These are phyloP conservation scores for Linepithema humile DNA, from an alignment of 1,140 invertebrate genomes.

Conservation along the genomic window DNA sequence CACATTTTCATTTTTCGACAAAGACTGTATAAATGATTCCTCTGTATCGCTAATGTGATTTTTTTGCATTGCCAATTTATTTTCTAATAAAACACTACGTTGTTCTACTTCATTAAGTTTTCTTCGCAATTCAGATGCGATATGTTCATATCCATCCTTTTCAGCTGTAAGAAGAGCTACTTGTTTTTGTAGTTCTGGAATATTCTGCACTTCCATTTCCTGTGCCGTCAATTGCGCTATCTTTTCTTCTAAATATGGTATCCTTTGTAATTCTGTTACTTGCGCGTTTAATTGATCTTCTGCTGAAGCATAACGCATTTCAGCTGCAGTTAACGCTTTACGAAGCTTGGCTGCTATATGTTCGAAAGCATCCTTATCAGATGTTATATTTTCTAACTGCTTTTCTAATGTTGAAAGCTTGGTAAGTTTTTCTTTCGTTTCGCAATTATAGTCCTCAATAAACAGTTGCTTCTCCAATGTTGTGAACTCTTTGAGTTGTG, in stretches of 20 bases:
- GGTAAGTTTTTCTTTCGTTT: not conserved
- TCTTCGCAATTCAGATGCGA: conserved; percentile 35
- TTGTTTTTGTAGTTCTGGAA: conserved; percentile 38
- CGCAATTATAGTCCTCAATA: conserved; percentile 2
- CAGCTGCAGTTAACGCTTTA: conserved; percentile 33
- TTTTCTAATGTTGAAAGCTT: not conserved
- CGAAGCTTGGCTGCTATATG: conserved; percentile 27
- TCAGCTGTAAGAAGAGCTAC: not conserved
- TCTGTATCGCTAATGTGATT: not conserved
- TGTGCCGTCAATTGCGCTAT: not conserved
- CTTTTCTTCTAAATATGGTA: conserved; percentile 6
- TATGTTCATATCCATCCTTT: conserved; percentile 25
- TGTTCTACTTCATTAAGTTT: conserved; percentile 27
- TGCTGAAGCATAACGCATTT: not conserved
- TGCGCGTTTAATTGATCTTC: conserved; percentile 35
- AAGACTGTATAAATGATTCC: not conserved
- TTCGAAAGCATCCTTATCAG: conserved; percentile 56
- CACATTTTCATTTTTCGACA: not conserved
- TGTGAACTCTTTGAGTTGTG: conserved; percentile 59
- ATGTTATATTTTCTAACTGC: conserved; percentile 40
- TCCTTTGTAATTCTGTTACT: not conserved
- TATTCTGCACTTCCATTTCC: not conserved
- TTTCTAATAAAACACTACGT: conserved; percentile 2
- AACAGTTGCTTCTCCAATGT: conserved; percentile 60
- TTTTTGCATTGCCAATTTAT: not conserved